Base-by-base conservation (phyloP, 2,797 vertebrate genomes). In the Rousettus madagascariensis region DNA sequence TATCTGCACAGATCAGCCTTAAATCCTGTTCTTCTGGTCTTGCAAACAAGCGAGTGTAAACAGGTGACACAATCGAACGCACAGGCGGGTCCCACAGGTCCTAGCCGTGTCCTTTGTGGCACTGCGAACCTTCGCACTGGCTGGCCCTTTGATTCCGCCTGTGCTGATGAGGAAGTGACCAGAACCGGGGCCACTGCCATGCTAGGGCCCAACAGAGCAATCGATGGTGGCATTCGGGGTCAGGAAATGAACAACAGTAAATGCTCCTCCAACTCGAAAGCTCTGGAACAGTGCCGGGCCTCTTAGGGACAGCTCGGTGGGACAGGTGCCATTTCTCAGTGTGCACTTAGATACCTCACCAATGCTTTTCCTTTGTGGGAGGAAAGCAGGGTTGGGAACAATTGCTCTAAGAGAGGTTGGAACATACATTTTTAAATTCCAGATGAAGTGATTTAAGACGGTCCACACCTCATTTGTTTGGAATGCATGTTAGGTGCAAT, bases 161-260 rank as follows among this genome's bases (percentile, higher is more conserved):
- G 26, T 3, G 43, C 28, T 16, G 24, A 30, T 0, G 20, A n/a
- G 26, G 41, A 59, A 33, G 16, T 13, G 65, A 28, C 3, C 4
- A 6, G 30, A 17, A 15, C 1, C 3, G 16, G 4, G 0, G 85
- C 3, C 19, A 7, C 41, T 0, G 33, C 26, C 33, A 38, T 4
- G 20, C 38, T 1, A 2, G 26, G 74, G 9, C 11, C 49, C 26
- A 13, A 5, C 13, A 30, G 63, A n/a, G 33, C 0, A 0, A n/a
- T 20, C 0, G 0, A n/a, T 20, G 0, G 82, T 5, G 12, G 53
- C 24, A 0, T 65, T n/a, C 3, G 0, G 33, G 38, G 28, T 16
- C 43, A 26, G 41, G 63, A 20, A 28, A 55, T 5, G 57, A 51
- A 22, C 1, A 0, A 17, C 20, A n/a, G 26, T n/a, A 1, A 20